Conservation (phyloP, 2,888 invertebrate genomes). For the Drosophila hamatofila region DNA sequence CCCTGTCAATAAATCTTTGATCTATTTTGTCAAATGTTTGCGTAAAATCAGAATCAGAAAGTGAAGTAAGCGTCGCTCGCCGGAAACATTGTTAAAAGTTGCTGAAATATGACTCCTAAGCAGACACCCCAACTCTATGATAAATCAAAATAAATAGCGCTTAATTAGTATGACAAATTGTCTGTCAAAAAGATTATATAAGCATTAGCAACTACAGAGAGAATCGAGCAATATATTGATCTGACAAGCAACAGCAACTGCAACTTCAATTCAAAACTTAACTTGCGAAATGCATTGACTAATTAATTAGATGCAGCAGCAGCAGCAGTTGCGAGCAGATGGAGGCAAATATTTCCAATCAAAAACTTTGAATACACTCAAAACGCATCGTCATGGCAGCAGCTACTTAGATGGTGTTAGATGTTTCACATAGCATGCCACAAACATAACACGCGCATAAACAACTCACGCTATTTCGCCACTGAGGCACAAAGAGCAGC, state of each 20-base stretch:
- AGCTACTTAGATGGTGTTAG: slow-evolving; percentile 56
- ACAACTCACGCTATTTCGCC: slow-evolving; percentile 42
- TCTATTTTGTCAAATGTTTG: slow-evolving; percentile 7
- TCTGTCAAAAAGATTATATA: background rate
- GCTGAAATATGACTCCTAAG: slow-evolving; percentile 3
- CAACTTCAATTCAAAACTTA: slow-evolving; percentile 16
- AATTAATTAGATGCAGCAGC: slow-evolving; percentile 42
- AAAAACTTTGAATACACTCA: slow-evolving; percentile 8
- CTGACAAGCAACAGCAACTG: background rate
- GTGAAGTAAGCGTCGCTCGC: background rate
- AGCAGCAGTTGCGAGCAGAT: background rate
- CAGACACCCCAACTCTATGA: background rate
- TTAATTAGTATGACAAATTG: background rate
- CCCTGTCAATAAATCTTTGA: slow-evolving; percentile 57
- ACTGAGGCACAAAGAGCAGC: slow-evolving; percentile 7
- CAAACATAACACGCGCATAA: slow-evolving; percentile 66
- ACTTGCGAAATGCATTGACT: slow-evolving; percentile 20
- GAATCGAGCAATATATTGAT: background rate
- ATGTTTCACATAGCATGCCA: slow-evolving; percentile 64
- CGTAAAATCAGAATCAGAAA: slow-evolving; percentile 11
- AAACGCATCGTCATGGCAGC: slow-evolving; percentile 12
- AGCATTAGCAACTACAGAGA: background rate
- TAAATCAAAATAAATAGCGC: slow-evolving; percentile 5
- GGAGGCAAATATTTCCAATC: slow-evolving; percentile 20
- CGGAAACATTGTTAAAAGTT: background rate